Evolutionary conservation across 2,888 invertebrate species (phyloP), one percentile per base, ranked within the genome.

Genomic region (Drosophila tripunctata): DNA sequence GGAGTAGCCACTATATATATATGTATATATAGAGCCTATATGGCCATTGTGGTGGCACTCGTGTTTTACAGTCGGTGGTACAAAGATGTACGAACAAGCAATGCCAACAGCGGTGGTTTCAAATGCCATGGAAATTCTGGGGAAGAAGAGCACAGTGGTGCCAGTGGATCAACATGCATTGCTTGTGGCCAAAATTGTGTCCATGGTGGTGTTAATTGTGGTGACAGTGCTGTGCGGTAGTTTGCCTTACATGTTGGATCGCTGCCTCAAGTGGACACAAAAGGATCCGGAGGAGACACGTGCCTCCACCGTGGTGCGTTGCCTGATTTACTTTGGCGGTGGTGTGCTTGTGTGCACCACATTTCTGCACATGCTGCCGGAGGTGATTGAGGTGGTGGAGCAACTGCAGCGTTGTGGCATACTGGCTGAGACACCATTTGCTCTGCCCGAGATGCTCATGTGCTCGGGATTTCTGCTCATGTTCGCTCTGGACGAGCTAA

Each of bases 331-430:
- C n/a, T 95, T 96, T 73, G 96, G 96, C 12, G 96, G 96, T n/a
- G 96, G 96, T 7, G 96, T 96, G 0, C 92, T 97, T 14, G 91
- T 97, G 33, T 94, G 95, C 67, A 96, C 96, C 2, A 96, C 96
- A 3, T 96, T 97, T 88, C 91, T 96, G 73, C 96, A 97, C 86
- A 92, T 97, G 79, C 91, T 96, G 55, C 96, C 96, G 1, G 96
- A 96, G 92, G 95, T 96, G 0, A 91, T 93, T 7, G 95, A 96
- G 79, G 93, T 93, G 57, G 93, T 96, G 7, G 92, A 93, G n/a
- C 90, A 92, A 45, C 91, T 96, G 64, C 93, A 94, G 78, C 92
- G 86, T 2, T 88, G 89, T 6, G 78, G 75, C 1, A 69, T 74
- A 15, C 88, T 95, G 36, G 92, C 92, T 0, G 80, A 91, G 0